Evolutionary conservation across 2,797 vertebrate genomes (phyloP).

Genomic region (Serranus cabrilla): DNA sequence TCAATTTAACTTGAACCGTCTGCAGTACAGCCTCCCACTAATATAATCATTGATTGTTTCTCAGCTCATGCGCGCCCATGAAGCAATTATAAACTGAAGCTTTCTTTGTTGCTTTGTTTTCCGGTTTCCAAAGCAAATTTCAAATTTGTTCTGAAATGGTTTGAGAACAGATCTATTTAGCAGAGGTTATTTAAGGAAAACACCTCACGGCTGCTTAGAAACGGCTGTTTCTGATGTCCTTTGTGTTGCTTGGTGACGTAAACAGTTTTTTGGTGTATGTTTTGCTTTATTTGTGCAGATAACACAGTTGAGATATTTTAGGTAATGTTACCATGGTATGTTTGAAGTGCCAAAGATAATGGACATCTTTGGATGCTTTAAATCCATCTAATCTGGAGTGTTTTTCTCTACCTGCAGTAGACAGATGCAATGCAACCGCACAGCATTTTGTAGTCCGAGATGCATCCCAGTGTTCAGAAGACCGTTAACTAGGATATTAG

Average conservation of each 20-base stretch:
- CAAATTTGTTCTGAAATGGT: not conserved
- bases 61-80: constrained; percentile 16
- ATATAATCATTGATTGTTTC: constrained; percentile 49
- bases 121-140: constrained; percentile 25
- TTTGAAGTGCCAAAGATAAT: not conserved
- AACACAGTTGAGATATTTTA: constrained; percentile 2
- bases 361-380: not conserved
- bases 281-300: not conserved
- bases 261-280: not conserved
- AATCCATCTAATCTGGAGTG: not conserved
- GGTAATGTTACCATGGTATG: not conserved
- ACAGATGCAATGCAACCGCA: not conserved
- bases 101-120: constrained; percentile 5
- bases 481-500: not conserved
- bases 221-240: not conserved
- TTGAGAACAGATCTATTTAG: not conserved
- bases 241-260: constrained; percentile 3
- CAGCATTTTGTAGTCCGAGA: not conserved
- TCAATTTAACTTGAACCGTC: constrained; percentile 38
- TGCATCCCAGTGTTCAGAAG: not conserved
- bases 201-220: not conserved
- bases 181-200: constrained; percentile 5
- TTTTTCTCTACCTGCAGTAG: not conserved
- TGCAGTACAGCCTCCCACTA: constrained; percentile 40
- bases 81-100: constrained; percentile 7